Percentiles rank a stretch among this genome's conserved stretches.
phyloP scores from a whole-genome alignment of 2,113 vertebrate species.

The Pluvialis apricaria region DNA sequence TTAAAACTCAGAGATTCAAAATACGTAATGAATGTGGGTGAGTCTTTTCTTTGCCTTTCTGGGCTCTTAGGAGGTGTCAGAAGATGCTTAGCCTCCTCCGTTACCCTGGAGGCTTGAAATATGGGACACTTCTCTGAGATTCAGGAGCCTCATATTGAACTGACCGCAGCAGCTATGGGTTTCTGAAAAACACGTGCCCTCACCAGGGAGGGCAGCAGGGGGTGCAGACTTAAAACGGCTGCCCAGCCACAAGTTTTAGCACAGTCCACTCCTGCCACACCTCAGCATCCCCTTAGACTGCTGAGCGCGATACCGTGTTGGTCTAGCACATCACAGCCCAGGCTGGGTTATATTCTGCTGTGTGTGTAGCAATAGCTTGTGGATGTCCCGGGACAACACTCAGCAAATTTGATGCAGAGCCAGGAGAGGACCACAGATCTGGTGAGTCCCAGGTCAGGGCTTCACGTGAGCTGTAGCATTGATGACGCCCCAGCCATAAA shows the following conservation, averaged over 20 bases:
- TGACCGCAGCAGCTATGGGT: background rate
- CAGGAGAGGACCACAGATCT: background rate
- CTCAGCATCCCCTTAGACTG: background rate
- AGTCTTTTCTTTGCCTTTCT: background rate
- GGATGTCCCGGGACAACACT: background rate
- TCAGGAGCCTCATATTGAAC: background rate
- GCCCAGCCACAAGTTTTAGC: background rate
- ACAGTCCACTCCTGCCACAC: background rate
- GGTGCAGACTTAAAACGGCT: rapidly evolving
- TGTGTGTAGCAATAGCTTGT: background rate
- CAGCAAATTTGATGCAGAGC: background rate
- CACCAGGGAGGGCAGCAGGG: background rate
- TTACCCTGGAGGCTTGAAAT: background rate
- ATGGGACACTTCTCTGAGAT: background rate
- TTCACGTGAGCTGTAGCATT: background rate
- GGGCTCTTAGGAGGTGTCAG: background rate
- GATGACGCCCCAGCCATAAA: background rate
- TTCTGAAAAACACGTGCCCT: background rate
- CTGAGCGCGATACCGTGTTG: rapidly evolving
- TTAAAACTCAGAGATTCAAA: background rate
- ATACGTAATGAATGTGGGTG: background rate
- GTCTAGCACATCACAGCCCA: background rate
- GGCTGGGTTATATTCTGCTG: background rate
- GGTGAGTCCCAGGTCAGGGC: background rate
- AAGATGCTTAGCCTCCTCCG: background rate